phyloP scores from a whole-genome alignment of 2,888 invertebrate genomes.

The Chalcosyrphus nemorum region DNA sequence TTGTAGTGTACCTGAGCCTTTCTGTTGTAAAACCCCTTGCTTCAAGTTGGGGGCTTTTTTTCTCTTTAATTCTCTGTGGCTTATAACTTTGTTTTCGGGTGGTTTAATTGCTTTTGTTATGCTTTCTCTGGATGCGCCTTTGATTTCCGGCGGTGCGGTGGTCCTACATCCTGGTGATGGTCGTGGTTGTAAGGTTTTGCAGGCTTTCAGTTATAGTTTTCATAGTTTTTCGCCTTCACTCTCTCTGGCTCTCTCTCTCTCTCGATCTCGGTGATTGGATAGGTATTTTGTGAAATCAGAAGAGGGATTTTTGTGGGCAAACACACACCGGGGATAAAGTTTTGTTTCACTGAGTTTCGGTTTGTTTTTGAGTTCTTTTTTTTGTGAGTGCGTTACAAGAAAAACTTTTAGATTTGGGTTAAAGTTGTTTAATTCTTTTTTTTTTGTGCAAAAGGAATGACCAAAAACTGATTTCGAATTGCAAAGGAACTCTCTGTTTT shows the following conservation, averaged over 20 bases:
- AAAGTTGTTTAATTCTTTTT: conserved; percentile 25
- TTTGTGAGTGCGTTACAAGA: conserved; percentile 51
- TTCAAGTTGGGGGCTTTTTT: no score
- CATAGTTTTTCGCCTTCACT: conserved; percentile 40
- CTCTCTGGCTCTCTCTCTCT: conserved; percentile 29
- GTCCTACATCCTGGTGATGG: no score
- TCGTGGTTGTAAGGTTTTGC: conserved; percentile 43
- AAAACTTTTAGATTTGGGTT: conserved; percentile 70
- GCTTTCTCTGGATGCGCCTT: conserved; percentile 68
- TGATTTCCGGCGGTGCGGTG: conserved; percentile 50
- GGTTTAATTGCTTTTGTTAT: conserved; percentile 72
- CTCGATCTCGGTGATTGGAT: conserved; percentile 64
- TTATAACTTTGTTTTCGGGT: conserved; percentile 71
- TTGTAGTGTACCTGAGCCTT: neutral
- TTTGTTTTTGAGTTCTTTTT: conserved; percentile 1
- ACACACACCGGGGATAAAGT: conserved; percentile 9
- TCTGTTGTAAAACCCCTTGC: no score
- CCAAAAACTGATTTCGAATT: no score
- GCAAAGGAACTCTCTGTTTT: no score
- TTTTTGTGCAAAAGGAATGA: neutral
- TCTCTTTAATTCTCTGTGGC: conserved; percentile 69
- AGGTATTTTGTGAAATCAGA: conserved; percentile 54
- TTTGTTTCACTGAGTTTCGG: conserved; percentile 18
- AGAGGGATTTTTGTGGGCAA: conserved; percentile 47
- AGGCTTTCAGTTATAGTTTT: conserved; percentile 44